phyloP scores from a whole-genome alignment of 2,888 invertebrate species.

The Fabriciana adippe region DNA sequence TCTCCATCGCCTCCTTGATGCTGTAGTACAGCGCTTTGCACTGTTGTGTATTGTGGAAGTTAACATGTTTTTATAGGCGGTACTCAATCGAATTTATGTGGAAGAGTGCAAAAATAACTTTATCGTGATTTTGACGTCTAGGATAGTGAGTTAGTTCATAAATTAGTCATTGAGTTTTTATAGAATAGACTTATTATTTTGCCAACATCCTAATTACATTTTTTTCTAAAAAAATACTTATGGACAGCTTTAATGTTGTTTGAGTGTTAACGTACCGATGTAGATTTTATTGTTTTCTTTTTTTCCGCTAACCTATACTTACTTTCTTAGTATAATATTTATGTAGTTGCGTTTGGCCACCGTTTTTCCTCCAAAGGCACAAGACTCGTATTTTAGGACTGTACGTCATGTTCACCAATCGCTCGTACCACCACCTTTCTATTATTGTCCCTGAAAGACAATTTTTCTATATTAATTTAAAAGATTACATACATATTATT shows the following conservation, averaged over 20 bases:
- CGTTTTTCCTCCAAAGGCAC: slow-evolving; percentile 98
- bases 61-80: background rate
- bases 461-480: background rate
- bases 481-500: too few relatives aligned
- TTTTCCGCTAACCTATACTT: slow-evolving; percentile 34
- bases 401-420: slow-evolving; percentile 99
- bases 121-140: too few relatives aligned
- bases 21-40: slow-evolving; percentile 99
- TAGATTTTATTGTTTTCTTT: background rate
- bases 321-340: slow-evolving; percentile 99
- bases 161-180: too few relatives aligned
- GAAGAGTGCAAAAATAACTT: too few relatives aligned
- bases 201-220: too few relatives aligned
- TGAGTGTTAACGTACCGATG: too few relatives aligned
- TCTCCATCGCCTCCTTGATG: slow-evolving; percentile 99
- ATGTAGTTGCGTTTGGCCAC: slow-evolving; percentile 96
- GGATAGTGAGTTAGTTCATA: too few relatives aligned
- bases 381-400: slow-evolving; percentile 98
- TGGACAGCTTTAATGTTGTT: too few relatives aligned
- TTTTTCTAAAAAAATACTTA: too few relatives aligned
- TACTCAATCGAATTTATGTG: too few relatives aligned
- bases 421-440: slow-evolving; percentile 99
- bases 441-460: slow-evolving; percentile 88
- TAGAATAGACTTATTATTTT: too few relatives aligned
- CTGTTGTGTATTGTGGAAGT: slow-evolving; percentile 72